Percentiles rank a stretch among this genome's conserved stretches.
These are phyloP conservation scores for Cistogaster globosa DNA, from an alignment of 2,888 invertebrate genomes.

Conservation along the genomic window DNA sequence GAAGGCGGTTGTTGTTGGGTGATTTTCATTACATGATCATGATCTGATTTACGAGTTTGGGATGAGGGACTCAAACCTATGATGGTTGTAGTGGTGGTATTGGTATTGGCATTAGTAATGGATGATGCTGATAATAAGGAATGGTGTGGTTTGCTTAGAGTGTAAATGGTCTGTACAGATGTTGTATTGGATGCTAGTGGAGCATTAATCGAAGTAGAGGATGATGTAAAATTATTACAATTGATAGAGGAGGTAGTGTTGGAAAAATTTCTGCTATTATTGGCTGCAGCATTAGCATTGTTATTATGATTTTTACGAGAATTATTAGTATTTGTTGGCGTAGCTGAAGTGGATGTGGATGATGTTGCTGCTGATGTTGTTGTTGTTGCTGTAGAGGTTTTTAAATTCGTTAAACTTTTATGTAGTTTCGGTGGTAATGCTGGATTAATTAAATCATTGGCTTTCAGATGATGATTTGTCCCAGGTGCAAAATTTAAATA, in stretches of 20 bases:
- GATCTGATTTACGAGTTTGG: constrained; percentile 71
- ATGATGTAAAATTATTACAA: constrained; percentile 61
- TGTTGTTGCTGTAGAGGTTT: constrained; percentile 74
- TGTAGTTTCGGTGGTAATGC: constrained; percentile 83
- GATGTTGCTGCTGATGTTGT: background rate
- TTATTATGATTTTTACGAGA: constrained; percentile 64
- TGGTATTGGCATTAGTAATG: constrained; percentile 25
- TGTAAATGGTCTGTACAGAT: constrained; percentile 79
- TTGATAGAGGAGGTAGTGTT: constrained; percentile 68
- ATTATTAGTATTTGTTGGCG: constrained; percentile 58
- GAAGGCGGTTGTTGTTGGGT: constrained; percentile 75
- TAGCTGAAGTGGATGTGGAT: constrained; percentile 14
- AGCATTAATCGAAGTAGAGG: constrained; percentile 52
- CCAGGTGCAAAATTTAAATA: constrained; percentile 80
- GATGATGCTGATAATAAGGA: constrained; percentile 59
- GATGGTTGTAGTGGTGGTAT: constrained; percentile 22
- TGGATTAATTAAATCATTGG: constrained; percentile 78
- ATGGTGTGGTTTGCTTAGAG: constrained; percentile 76
- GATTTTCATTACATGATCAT: constrained; percentile 74
- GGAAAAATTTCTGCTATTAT: constrained; percentile 68
- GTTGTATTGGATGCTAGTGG: constrained; percentile 67
- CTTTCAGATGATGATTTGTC: constrained; percentile 74
- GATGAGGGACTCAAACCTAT: constrained; percentile 56
- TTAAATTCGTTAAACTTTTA: constrained; percentile 82
- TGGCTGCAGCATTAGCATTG: constrained; percentile 61